Evolutionary conservation across 2,113 vertebrate genomes (phyloP).

Genomic region (Suricata suricatta): DNA sequence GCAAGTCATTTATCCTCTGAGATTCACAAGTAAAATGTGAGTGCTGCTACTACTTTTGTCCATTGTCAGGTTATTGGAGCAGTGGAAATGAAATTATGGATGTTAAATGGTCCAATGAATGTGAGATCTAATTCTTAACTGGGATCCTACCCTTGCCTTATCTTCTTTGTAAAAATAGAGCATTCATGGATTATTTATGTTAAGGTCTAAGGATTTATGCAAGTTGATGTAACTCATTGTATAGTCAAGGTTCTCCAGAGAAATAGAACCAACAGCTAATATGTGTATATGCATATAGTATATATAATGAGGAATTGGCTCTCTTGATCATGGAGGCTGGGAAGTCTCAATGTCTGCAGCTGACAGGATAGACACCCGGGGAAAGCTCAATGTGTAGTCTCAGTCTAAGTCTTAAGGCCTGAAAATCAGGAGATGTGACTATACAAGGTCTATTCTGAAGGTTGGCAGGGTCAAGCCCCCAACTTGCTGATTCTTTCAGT

Average conservation of each 20-base stretch:
- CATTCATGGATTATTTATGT: neutral
- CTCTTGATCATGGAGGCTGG: neutral
- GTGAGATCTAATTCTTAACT: neutral
- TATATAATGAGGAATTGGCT: neutral
- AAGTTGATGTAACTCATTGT: conserved; percentile 38
- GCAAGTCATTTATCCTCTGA: neutral
- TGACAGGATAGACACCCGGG: neutral
- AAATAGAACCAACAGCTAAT: neutral
- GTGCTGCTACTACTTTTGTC: neutral
- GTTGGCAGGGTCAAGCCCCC: neutral
- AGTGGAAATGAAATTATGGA: neutral
- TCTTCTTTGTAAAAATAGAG: neutral
- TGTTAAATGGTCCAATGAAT: neutral
- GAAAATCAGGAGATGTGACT: neutral
- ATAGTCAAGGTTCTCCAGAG: neutral
- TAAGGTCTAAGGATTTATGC: conserved; percentile 46
- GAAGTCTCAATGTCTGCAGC: neutral
- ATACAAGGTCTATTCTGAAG: neutral
- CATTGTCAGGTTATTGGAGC: neutral
- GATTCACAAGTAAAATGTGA: neutral
- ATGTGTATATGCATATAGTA: neutral
- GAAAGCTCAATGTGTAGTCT: neutral
- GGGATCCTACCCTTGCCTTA: neutral
- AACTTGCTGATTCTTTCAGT: neutral
- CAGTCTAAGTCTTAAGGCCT: neutral